Evolutionary conservation across 2,113 vertebrate genomes (phyloP).

Genomic region (Oriolus oriolus): DNA sequence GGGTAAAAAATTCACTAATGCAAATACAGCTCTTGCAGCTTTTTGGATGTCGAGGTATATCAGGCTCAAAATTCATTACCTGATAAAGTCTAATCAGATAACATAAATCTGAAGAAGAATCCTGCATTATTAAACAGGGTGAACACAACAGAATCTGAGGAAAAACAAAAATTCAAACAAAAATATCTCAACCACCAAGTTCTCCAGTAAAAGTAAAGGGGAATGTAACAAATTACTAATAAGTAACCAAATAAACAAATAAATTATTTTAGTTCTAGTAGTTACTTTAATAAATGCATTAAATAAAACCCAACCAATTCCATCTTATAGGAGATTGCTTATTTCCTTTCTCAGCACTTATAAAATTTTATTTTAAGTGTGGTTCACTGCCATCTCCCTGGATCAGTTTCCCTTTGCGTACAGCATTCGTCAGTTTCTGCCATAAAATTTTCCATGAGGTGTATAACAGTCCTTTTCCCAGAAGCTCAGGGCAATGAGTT

Average conservation of each 20-base stretch:
- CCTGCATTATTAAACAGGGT: neutral
- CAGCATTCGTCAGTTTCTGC: neutral
- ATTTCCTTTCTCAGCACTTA: neutral
- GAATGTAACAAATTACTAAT: neutral
- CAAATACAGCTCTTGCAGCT: neutral
- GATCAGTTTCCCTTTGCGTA: neutral
- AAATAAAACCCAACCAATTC: neutral
- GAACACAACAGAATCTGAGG: neutral
- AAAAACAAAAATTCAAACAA: neutral
- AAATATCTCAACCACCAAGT: neutral
- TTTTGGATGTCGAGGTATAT: neutral
- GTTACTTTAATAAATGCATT: neutral
- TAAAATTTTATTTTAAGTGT: neutral
- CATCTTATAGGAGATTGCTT: neutral
- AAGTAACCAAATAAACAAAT: neutral
- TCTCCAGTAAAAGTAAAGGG: neutral
- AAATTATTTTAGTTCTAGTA: neutral
- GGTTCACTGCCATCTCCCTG: neutral
- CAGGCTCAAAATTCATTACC: neutral
- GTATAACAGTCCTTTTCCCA: neutral
- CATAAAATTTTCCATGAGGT: slow-evolving; percentile 16
- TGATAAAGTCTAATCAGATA: neutral
- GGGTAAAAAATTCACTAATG: neutral
- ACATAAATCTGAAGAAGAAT: neutral
- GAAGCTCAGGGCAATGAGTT: neutral